A percentile compares a stretch with the other conserved stretches of the same genome.
Evolutionary conservation across 2,113 vertebrate species (phyloP).

Genomic region (Semnornis frantzii): DNA sequence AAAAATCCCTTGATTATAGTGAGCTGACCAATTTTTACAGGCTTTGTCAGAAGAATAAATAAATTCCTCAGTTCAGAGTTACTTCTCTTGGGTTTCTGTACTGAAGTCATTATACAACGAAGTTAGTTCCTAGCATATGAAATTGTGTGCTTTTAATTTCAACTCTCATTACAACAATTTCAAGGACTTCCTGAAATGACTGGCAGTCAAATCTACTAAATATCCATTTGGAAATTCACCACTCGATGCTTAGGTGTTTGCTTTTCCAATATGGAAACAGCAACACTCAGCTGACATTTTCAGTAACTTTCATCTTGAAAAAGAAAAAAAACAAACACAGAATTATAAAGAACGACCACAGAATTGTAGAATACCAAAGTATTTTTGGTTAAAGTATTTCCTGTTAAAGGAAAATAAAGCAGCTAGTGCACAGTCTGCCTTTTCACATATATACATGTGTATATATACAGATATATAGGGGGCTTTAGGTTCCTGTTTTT

Average conservation of each 20-base stretch:
- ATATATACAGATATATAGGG: too few species aligned
- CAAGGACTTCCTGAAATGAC: background rate
- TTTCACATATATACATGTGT: background rate
- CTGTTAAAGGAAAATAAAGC: background rate
- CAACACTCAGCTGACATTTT: background rate
- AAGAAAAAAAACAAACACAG: background rate
- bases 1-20: background rate
- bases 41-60: background rate
- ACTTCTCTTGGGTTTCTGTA: background rate
- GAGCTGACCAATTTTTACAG: background rate
- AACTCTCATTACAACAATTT: background rate
- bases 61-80: background rate
- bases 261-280: background rate
- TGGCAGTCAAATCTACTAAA: background rate
- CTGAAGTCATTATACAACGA: background rate
- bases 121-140: background rate
- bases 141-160: background rate
- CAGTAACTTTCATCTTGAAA: background rate
- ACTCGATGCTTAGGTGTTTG: background rate
- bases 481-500: too few species aligned
- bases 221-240: background rate
- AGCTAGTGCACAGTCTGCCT: background rate
- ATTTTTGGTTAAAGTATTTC: too few species aligned
- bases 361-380: background rate
- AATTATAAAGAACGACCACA: background rate